Evolutionary conservation across 2,113 vertebrate species (phyloP), one percentile per base, ranked within the genome.

Genomic region (Eurystomus gularis): DNA sequence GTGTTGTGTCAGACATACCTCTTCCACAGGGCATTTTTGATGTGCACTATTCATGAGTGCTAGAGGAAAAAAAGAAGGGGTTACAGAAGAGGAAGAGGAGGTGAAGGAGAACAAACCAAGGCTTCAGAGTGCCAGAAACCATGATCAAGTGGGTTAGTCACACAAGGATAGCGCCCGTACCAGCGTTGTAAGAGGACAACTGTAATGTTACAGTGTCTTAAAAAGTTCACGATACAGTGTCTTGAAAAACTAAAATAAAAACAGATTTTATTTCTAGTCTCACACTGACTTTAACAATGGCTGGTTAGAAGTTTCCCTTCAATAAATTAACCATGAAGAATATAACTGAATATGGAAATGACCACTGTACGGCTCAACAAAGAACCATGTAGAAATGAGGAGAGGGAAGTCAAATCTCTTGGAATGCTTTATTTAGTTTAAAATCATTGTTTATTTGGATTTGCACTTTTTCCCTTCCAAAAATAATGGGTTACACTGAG

Each of bases 31-130:
- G 97, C 98, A 98, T 98, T 98, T 98, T 98, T 98, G 97, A 94
- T 94, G 96, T 97, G 94, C 90, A 97, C 98, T 98, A 98, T 97
- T 98, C 98, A 98, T 98, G 97, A 98, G 95, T 98, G 94, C 98
- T 98, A 95, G 97, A 96, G 96, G 96, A 89, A 96, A 98, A 98
- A 98, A 98, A 98, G 97, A 98, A 97, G 97, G 97, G 97, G 97
- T 98, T 98, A 98, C 61, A 98, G 98, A 96, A 96, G 88, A 97
- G 72, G 97, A 98, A 97, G 83, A 94, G 55, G 84, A 81, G 89
- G n/a, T 52, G 76, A 86, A 94, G 52, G 77, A 97, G 71, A 95
- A 97, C 72, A 94, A 96, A 94, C 54, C 62, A 82, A 86, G 86
- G 46, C 92, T 92, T 90, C 93, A 93, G 82, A 64, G 62, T 44